These are phyloP conservation scores for Neoniphon sammara DNA, from an alignment of 2,797 vertebrate species.

Conservation along the genomic window DNA sequence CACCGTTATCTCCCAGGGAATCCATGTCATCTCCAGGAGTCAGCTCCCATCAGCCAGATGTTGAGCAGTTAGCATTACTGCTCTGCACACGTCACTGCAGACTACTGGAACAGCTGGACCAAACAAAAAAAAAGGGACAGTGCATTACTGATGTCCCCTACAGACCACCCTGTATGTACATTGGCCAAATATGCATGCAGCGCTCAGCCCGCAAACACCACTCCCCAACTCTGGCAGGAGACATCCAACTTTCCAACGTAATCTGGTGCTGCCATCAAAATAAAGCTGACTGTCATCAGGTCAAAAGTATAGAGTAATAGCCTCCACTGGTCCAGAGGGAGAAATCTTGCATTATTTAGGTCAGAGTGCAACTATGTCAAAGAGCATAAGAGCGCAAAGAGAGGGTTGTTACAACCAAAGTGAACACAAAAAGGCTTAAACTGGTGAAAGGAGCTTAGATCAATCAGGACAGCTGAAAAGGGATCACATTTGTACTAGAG, in stretches of 20 bases:
- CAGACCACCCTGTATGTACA: conserved; percentile 43
- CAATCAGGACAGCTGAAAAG: conserved; percentile 82
- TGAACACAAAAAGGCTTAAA: conserved; percentile 83
- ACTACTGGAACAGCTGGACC: conserved; percentile 77
- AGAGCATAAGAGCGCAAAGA: conserved; percentile 68
- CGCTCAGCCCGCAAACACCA: conserved; percentile 22
- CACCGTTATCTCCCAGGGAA: conserved; percentile 81
- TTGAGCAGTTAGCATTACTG: conserved; percentile 81
- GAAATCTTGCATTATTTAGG: conserved; percentile 70
- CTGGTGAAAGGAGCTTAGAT: conserved; percentile 82
- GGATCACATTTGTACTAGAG: conserved; percentile 79
- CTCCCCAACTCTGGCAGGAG: background rate
- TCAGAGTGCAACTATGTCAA: conserved; percentile 72
- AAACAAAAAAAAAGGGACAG: conserved; percentile 34
- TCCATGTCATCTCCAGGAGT: conserved; percentile 82
- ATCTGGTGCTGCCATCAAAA: conserved; percentile 55
- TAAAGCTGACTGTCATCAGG: conserved; percentile 30
- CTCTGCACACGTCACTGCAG: conserved; percentile 71
- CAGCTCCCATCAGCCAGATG: conserved; percentile 81
- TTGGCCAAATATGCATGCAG: conserved; percentile 53
- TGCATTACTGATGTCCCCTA: conserved; percentile 56
- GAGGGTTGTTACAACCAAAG: conserved; percentile 76
- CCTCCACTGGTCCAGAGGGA: conserved; percentile 33
- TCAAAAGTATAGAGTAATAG: conserved; percentile 23
- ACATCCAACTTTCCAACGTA: conserved; percentile 46